A percentile compares a stretch with the other conserved stretches of the same genome.
phyloP scores from a whole-genome alignment of 2,797 vertebrate species.

The Epinephelus awoara region DNA sequence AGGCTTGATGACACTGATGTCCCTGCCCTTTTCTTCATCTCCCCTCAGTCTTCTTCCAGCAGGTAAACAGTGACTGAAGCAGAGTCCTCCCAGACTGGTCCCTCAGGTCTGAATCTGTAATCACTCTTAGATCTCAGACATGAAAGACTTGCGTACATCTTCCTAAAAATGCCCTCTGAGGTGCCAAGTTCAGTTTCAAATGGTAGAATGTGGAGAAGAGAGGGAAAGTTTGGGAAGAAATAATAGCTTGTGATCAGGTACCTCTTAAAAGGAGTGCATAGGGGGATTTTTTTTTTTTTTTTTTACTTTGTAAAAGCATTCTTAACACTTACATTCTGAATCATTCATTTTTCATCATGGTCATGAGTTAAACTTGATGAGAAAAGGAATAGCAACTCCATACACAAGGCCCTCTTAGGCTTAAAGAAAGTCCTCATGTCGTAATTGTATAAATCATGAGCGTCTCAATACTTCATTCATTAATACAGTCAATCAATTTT shows the following conservation, averaged over 20 bases:
- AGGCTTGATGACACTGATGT: conserved; percentile 61
- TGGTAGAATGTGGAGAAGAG: conserved; percentile 50
- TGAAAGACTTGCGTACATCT: conserved; percentile 81
- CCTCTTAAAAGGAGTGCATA: conserved; percentile 34
- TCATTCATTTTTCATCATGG: conserved; percentile 65
- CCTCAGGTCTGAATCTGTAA: conserved; percentile 81
- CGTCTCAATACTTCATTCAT: neutral
- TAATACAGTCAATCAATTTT: neutral
- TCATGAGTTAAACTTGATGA: conserved; percentile 37
- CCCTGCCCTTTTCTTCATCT: conserved; percentile 50
- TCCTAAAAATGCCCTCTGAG: conserved; percentile 77
- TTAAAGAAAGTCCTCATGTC: neutral
- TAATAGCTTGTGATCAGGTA: conserved; percentile 52
- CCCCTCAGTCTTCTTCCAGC: conserved; percentile 52
- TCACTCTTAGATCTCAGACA: conserved; percentile 85
- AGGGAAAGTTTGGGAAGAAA: conserved; percentile 59
- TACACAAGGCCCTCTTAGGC: neutral
- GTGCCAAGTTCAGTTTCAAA: conserved; percentile 71
- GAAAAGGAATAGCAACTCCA: conserved; percentile 13
- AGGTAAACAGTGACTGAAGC: conserved; percentile 80
- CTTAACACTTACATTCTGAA: conserved; percentile 20
- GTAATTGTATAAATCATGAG: neutral
- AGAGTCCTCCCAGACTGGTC: conserved; percentile 71
- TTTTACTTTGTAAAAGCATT: conserved; percentile 47
- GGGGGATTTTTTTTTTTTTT: conserved; percentile 15